A percentile compares a stretch with the other conserved stretches of the same genome.
Conservation (phyloP, 2,888 invertebrate genomes). For the Caenorhabditis auriculariae region DNA sequence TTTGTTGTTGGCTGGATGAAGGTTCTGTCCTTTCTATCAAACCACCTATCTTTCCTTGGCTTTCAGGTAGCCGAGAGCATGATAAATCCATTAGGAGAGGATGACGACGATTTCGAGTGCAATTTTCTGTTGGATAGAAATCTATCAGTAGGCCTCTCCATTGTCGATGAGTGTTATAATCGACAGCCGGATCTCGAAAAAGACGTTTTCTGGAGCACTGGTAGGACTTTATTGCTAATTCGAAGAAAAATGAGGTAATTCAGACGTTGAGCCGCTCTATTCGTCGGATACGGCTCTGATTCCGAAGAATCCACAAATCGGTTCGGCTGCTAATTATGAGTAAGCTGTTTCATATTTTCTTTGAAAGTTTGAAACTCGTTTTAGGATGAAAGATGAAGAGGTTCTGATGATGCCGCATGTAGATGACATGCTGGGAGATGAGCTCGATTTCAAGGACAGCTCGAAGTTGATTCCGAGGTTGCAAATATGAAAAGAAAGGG, state of each 20-base stretch:
- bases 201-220: conserved; percentile 42
- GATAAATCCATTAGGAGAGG: conserved; percentile 58
- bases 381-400: conserved; percentile 24
- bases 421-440: conserved; percentile 31
- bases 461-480: conserved; percentile 21
- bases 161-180: conserved; percentile 47
- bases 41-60: background rate
- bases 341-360: conserved; percentile 6
- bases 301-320: conserved; percentile 45
- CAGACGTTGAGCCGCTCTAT: conserved; percentile 37
- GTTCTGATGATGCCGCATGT: conserved; percentile 36
- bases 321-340: conserved; percentile 43
- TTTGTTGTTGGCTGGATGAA: conserved; percentile 61
- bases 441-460: conserved; percentile 24
- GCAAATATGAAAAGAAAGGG: too few species aligned
- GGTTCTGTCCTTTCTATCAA: conserved; percentile 13
- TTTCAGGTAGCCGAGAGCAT: conserved; percentile 50
- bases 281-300: conserved; percentile 44
- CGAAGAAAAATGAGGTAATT: background rate
- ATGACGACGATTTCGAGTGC: conserved; percentile 56
- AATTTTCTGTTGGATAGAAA: conserved; percentile 47
- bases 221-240: background rate
- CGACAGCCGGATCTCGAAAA: conserved; percentile 31
- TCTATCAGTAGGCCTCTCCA: conserved; percentile 37
- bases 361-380: background rate